phyloP scores from a whole-genome alignment of 1,140 invertebrate genomes.

The Drosophila triauraria region DNA sequence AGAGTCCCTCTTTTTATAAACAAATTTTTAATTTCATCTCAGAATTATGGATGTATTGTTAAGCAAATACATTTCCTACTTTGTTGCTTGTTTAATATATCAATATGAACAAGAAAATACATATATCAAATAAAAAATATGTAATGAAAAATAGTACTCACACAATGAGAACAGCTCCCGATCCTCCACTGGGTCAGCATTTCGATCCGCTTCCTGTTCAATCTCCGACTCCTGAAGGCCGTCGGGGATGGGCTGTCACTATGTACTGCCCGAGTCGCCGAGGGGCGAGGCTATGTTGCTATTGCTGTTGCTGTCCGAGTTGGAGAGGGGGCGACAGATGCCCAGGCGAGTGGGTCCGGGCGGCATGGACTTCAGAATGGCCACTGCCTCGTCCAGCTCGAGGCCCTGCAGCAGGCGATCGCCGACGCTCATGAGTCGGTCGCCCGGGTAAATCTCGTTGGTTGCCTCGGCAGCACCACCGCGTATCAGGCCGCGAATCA shows the following conservation, averaged over 20 bases:
- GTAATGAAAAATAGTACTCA: slow-evolving; percentile 55
- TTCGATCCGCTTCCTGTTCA: not conserved
- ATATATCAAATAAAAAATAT: too few relatives aligned
- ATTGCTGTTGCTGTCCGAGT: slow-evolving; percentile 86
- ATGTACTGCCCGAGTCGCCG: slow-evolving; percentile 80
- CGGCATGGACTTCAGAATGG: slow-evolving; percentile 94
- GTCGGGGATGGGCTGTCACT: slow-evolving; percentile 58
- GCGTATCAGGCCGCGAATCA: slow-evolving; percentile 96
- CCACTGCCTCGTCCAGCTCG: slow-evolving; percentile 95
- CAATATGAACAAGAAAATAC: too few relatives aligned
- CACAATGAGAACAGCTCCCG: slow-evolving; percentile 37
- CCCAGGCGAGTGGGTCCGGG: slow-evolving; percentile 93
- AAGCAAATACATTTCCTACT: not conserved
- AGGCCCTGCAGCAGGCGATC: slow-evolving; percentile 94
- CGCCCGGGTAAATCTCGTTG: slow-evolving; percentile 95
- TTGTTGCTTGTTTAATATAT: too few relatives aligned
- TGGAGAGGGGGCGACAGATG: slow-evolving; percentile 92
- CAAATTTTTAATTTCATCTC: not conserved
- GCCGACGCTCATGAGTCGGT: slow-evolving; percentile 95
- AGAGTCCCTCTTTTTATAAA: too few relatives aligned
- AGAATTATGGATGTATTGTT: too few relatives aligned
- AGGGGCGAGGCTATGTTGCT: slow-evolving; percentile 85
- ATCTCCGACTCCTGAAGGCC: slow-evolving; percentile 24
- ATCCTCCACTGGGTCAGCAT: slow-evolving; percentile 7
- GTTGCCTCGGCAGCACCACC: slow-evolving; percentile 95